These are phyloP conservation scores for Fistularia tabacaria DNA, from an alignment of 2,797 vertebrate species.

Conservation along the genomic window DNA sequence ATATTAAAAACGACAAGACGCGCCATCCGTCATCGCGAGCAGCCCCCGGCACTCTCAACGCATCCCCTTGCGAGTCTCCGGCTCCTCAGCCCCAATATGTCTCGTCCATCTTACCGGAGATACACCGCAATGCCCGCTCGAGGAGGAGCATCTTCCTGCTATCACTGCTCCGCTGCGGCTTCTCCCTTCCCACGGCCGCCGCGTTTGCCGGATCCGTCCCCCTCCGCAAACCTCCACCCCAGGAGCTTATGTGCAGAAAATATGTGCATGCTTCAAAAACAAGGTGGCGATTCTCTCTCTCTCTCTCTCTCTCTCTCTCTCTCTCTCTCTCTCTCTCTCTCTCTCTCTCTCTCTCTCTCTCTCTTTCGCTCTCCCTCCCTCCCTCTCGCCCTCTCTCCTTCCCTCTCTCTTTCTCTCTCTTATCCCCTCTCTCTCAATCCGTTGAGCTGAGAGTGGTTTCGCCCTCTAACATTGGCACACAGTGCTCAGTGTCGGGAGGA, in stretches of 20 bases:
- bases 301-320: neutral
- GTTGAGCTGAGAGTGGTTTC: constrained; percentile 43
- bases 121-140: constrained; percentile 19
- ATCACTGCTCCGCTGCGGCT: constrained; percentile 33
- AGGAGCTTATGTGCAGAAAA: constrained; percentile 40
- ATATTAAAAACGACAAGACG: constrained; percentile 26
- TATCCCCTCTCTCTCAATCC: constrained; percentile 36
- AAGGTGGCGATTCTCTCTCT: constrained; percentile 35
- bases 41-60: constrained; percentile 35
- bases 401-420: constrained; percentile 30
- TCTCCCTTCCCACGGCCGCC: constrained; percentile 17
- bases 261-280: constrained; percentile 52
- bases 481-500: constrained; percentile 46
- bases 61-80: constrained; percentile 45
- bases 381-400: constrained; percentile 1
- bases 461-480: constrained; percentile 52
- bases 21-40: constrained; percentile 18
- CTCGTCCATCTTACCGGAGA: constrained; percentile 44
- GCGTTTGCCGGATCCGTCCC: constrained; percentile 30
- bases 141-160: constrained; percentile 23
- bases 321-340: constrained; percentile 31
- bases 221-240: constrained; percentile 30
- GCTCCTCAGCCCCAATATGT: constrained; percentile 37
- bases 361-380: constrained; percentile 44
- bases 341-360: constrained; percentile 25